Base-by-base conservation (phyloP, 2,888 invertebrate species). In the Hetaerina titia region DNA sequence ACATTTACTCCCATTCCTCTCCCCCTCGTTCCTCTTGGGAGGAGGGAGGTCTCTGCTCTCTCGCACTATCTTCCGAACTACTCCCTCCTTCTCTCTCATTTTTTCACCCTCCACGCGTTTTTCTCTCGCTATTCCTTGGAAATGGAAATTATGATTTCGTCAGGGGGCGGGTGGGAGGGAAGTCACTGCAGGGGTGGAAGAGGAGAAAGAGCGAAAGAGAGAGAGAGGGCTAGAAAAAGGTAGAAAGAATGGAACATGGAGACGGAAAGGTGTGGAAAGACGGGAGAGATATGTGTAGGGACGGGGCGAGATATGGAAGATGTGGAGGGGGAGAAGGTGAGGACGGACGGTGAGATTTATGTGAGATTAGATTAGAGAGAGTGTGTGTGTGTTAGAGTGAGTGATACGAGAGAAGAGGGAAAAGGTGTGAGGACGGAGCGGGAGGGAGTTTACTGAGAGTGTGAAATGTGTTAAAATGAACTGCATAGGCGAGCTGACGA, bases 1-100 rank as follows among this genome's bases (percentile, higher is more conserved):
- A 96, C 95, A 96, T 96, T 96, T 95, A 95, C 95, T 95, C 95
- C 95, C 94, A n/a, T 11, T 58, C 60, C 22, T 25, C 60, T 19
- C 60, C 90, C 60, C 25, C 90, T 25, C 31, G n/a, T 17, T 17
- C 56, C 60, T 19, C 60, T 13, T 13, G 7, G 90, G 81, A 22
- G 31, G 11, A 11, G 81, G 25, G 6, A 81, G 81, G 31, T n/a
- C n/a, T n/a, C n/a, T n/a, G 56, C 90, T 69, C 58, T 22, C 58
- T 57, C 17, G 56, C 89, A 57, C 45, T n/a, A 88, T n/a, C 81
- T 81, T n/a, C 81, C 4, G 25, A 81, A 9, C 11, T 31, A 81
- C 81, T 31, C 81, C 13, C 81, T 2, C 25, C n/a, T n/a, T n/a
- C n/a, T 2, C 81, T 2, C 13, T 31, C 31, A 31, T 31, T 81